Evolutionary conservation across 2,797 vertebrate genomes (phyloP), one percentile per base, ranked within the genome.

Genomic region (Platyrinchus mystaceus): DNA sequence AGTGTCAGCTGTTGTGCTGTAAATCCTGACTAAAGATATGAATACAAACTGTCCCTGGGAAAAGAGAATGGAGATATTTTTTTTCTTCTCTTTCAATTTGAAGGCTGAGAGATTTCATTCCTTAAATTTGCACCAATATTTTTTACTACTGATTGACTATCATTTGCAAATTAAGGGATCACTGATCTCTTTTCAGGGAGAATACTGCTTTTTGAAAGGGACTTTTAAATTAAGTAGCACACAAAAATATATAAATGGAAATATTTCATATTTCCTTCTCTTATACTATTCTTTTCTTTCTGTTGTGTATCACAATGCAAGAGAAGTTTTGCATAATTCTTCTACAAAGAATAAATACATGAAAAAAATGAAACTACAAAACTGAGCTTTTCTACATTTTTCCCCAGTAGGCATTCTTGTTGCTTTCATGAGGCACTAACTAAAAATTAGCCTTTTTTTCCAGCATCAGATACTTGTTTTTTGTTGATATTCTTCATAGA

Each of bases 371-470:
- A 74, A 75, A 60, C 41, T 88, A 68, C 23, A 76, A 89, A 89
- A 28, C 2, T 1, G 30, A 87, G 20, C 12, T 93, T 93, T 89
- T 66, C 79, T 58, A 47, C 7, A 28, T 90, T 91, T 91, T 89
- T 30, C 37, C 52, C 69, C 58, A 36, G 26, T 26, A 94, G 60
- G 23, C 27, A 77, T 84, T 94, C 62, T 92, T 90, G 87, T 89
- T 77, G 37, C 30, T 85, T 96, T 95, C 43, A 75, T 67, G 63
- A 95, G 37, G 15, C 14, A 49, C 69, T 90, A 87, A 94, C 89
- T 94, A 92, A 90, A 93, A 96, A 77, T 83, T 10, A 93, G 44
- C 24, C 21, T 3, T 59, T 84, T 46, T 74, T 24, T 52, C 16
- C 37, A 63, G 36, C 32, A 93, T 92, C 87, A 89, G 44, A 75